Percentiles rank a stretch among this genome's conserved stretches.
These are phyloP conservation scores for Vesta saturnalis DNA, from an alignment of 2,888 invertebrate genomes.

Conservation along the genomic window DNA sequence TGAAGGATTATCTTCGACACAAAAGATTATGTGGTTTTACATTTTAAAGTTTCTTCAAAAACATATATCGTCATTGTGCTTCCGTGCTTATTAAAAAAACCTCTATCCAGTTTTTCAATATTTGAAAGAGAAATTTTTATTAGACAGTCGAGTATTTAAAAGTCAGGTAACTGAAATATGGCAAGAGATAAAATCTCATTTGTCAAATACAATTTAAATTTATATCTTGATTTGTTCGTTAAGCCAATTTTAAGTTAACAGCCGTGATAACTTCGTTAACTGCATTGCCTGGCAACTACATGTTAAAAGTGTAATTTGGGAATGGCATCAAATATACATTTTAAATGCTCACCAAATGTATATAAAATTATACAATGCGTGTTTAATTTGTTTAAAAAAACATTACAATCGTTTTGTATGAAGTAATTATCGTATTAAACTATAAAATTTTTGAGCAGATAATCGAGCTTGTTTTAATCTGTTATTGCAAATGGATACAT, in stretches of 20 bases:
- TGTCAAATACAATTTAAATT: slow-evolving; percentile 38
- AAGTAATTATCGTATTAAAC: too few relatives aligned
- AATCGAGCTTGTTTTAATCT: slow-evolving; percentile 4
- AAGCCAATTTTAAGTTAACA: slow-evolving; percentile 34
- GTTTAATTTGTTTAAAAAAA: neutral
- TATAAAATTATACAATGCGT: neutral
- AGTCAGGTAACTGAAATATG: slow-evolving; percentile 33
- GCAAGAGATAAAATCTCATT: slow-evolving; percentile 36
- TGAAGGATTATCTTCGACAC: slow-evolving; percentile 32
- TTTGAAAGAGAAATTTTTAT: slow-evolving; percentile 11
- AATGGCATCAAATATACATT: slow-evolving; percentile 6
- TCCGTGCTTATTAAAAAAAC: neutral
- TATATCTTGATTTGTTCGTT: slow-evolving; percentile 29
- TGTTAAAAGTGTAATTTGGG: slow-evolving; percentile 11
- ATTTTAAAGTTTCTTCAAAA: slow-evolving; percentile 6
- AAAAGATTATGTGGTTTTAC: slow-evolving; percentile 22
- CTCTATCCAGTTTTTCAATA: neutral
- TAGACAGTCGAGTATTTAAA: slow-evolving; percentile 32
- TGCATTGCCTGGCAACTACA: slow-evolving; percentile 28
- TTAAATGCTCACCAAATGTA: slow-evolving; percentile 2
- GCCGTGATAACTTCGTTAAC: slow-evolving; percentile 32
- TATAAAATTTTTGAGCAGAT: too few relatives aligned
- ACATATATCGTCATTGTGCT: neutral
- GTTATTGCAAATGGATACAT: slow-evolving; percentile 27
- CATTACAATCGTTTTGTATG: too few relatives aligned